Percentiles rank a stretch among this genome's conserved stretches.
These are phyloP conservation scores for Suillia variegata DNA, from an alignment of 2,888 invertebrate genomes.

Conservation along the genomic window DNA sequence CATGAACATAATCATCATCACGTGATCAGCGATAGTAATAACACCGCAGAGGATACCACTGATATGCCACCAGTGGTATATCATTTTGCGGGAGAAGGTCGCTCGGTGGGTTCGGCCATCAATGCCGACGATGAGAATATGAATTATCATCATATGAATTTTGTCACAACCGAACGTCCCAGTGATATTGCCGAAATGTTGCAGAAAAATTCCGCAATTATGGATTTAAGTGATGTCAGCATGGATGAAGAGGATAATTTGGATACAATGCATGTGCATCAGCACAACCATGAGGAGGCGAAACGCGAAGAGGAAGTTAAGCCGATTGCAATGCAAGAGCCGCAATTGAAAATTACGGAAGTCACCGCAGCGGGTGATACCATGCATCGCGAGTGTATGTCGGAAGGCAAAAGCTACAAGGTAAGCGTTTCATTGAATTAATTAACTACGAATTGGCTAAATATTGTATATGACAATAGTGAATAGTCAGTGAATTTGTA, in stretches of 20 bases:
- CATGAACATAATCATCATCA: slow-evolving; percentile 10
- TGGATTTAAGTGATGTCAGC: slow-evolving; percentile 79
- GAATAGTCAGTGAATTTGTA: too few species aligned
- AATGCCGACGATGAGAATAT: slow-evolving; percentile 35
- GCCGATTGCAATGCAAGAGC: slow-evolving; percentile 32
- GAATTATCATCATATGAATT: slow-evolving; percentile 37
- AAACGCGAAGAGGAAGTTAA: slow-evolving; percentile 7
- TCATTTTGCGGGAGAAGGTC: slow-evolving; percentile 48
- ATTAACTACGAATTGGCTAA: neutral
- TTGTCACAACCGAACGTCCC: slow-evolving; percentile 40
- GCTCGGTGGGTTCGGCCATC: slow-evolving; percentile 43
- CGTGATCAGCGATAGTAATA: slow-evolving; percentile 20
- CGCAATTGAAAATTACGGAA: slow-evolving; percentile 52
- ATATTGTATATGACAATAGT: neutral
- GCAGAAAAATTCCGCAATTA: slow-evolving; percentile 40
- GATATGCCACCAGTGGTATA: slow-evolving; percentile 34
- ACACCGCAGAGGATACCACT: slow-evolving; percentile 5
- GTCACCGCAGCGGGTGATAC: slow-evolving; percentile 49
- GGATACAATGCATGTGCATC: slow-evolving; percentile 8
- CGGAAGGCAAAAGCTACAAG: slow-evolving; percentile 64
- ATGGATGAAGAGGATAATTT: slow-evolving; percentile 64
- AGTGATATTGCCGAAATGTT: slow-evolving; percentile 25
- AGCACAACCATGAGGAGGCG: slow-evolving; percentile 9
- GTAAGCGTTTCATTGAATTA: slow-evolving; percentile 49
- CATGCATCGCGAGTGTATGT: slow-evolving; percentile 60